Evolutionary conservation across 2,113 vertebrate genomes (phyloP), one percentile per base, ranked within the genome.

Genomic region (Noturus placidus): DNA sequence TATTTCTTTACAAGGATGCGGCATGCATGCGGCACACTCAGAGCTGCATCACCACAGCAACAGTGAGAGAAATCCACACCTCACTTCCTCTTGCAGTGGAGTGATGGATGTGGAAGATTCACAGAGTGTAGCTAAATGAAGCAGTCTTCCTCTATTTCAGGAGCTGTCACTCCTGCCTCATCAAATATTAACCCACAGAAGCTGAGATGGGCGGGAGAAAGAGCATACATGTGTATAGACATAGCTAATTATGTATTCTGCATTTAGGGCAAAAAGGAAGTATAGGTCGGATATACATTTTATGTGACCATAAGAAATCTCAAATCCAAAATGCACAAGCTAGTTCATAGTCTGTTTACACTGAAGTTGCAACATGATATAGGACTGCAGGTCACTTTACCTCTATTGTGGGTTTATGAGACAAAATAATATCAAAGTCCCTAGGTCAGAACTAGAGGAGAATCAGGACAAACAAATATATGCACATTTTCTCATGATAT

Each of bases 21-120:
- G 91, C 92, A 87, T 88, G 91, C 91, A 94, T 95, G 94, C 93
- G 92, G 93, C 93, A 95, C 89, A 89, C 92, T 91, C 88, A 84
- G 84, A 92, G 89, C 92, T 91, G 93, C 93, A 93, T 93, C 84
- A n/a, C 92, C 91, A 88, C 90, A 85, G 93, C 91, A 91, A 93
- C 93, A 42, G 82, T 84, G 54, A 38, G 87, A 79, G 57, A 82
- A 38, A 30, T 27, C 56, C 76, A 50, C 15, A 10, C 67, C 63
- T 35, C 19, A 61, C 35, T 59, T 74, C 52, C 54, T 50, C 27
- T 52, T 57, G 25, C 35, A 81, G 22, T 74, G 33, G 25, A 30
- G 35, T 79, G 83, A 42, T 42, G 19, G 56, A 63, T 88, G 22
- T 50, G 38, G 86, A 82, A 85, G 38, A 38, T 57, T 57, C 61